These are phyloP conservation scores for Tethea ocularis DNA, from an alignment of 2,888 invertebrate genomes.

Conservation along the genomic window DNA sequence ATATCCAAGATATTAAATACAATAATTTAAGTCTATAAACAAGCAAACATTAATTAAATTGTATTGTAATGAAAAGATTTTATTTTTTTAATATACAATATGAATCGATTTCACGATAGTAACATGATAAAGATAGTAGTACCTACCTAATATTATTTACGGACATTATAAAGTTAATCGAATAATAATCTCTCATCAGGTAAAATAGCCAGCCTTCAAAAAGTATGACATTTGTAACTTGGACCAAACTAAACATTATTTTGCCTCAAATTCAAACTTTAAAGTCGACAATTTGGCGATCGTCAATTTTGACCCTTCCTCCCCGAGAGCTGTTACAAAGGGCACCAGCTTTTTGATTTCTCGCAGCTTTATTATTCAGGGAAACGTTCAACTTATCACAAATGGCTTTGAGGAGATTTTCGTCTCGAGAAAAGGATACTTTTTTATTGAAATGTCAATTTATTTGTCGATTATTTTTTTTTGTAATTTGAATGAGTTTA, in stretches of 20 bases:
- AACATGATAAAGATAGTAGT: too few relatives aligned
- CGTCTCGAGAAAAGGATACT: neutral
- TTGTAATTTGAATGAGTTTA: too few relatives aligned
- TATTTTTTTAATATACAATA: too few relatives aligned
- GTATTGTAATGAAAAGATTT: too few relatives aligned
- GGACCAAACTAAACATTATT: neutral
- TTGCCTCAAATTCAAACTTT: conserved; percentile 28
- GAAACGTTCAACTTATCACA: neutral
- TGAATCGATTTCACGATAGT: too few relatives aligned
- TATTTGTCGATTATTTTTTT: neutral
- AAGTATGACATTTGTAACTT: neutral
- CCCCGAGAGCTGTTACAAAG: conserved; percentile 21
- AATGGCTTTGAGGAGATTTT: neutral
- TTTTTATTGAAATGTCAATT: neutral
- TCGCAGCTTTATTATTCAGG: neutral
- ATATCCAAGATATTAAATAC: too few relatives aligned
- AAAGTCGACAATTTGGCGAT: conserved; percentile 36
- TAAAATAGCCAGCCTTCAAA: neutral
- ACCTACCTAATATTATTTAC: too few relatives aligned
- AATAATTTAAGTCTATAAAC: too few relatives aligned
- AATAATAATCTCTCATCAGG: too few relatives aligned
- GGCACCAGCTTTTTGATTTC: conserved; percentile 6
- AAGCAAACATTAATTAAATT: too few relatives aligned
- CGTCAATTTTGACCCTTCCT: conserved; percentile 34
- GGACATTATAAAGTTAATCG: too few relatives aligned